These are phyloP conservation scores for Automeris io DNA, from an alignment of 2,888 invertebrate genomes.

Conservation along the genomic window DNA sequence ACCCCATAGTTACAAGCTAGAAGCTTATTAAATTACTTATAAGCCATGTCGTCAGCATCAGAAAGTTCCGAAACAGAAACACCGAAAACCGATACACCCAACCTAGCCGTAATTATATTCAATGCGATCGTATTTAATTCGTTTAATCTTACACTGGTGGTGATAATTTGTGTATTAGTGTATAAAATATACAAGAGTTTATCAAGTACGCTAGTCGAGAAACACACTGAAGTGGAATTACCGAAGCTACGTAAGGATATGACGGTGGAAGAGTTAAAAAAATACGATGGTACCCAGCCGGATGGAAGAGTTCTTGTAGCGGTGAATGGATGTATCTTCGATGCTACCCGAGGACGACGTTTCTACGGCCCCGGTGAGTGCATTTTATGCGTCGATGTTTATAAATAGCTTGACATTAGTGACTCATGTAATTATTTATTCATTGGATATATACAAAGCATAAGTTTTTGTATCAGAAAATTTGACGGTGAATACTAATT, in stretches of 20 bases:
- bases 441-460: slow-evolving; percentile 29
- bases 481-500: no score
- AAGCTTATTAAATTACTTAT: slow-evolving; percentile 16
- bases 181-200: slow-evolving; percentile 80
- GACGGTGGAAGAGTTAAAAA: slow-evolving; percentile 89
- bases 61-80: slow-evolving; percentile 48
- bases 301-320: slow-evolving; percentile 94
- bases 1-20: slow-evolving; percentile 20
- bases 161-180: slow-evolving; percentile 79
- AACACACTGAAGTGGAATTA: slow-evolving; percentile 52
- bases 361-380: slow-evolving; percentile 95
- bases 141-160: slow-evolving; percentile 80
- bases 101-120: slow-evolving; percentile 47
- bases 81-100: slow-evolving; percentile 32
- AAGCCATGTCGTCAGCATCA: slow-evolving; percentile 50
- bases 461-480: no score
- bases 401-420: slow-evolving; percentile 55
- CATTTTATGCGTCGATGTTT: slow-evolving; percentile 35
- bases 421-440: slow-evolving; percentile 38
- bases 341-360: slow-evolving; percentile 91
- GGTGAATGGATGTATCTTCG: slow-evolving; percentile 96
- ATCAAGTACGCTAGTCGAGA: slow-evolving; percentile 36
- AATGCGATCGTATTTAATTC: slow-evolving; percentile 79
- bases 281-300: slow-evolving; percentile 90
- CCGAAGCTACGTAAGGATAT: slow-evolving; percentile 94